Conservation (phyloP, 2,888 invertebrate genomes). For the Platycheirus rosarum region DNA sequence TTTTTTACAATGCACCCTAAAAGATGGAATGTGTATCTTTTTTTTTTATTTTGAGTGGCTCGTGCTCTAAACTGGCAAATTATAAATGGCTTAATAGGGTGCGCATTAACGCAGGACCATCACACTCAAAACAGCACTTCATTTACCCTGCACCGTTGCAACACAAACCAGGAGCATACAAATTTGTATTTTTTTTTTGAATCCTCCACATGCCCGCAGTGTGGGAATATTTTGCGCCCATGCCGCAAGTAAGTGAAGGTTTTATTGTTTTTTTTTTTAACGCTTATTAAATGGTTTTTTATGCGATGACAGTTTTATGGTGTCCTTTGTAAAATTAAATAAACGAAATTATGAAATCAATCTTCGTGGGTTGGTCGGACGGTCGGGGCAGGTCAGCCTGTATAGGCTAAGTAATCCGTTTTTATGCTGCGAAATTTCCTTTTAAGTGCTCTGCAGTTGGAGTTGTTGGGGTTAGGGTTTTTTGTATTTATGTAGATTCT, state of each 20-base stretch:
- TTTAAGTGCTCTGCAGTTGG: slow-evolving; percentile 12
- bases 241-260: slow-evolving; percentile 10
- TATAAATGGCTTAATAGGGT: slow-evolving; percentile 72
- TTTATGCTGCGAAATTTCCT: neutral
- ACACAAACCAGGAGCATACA: slow-evolving; percentile 30
- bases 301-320: slow-evolving; percentile 69
- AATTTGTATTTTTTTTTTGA: slow-evolving; percentile 19
- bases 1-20: slow-evolving; percentile 1
- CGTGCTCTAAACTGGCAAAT: slow-evolving; percentile 71
- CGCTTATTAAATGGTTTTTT: slow-evolving; percentile 70
- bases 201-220: slow-evolving; percentile 11
- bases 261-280: slow-evolving; percentile 48
- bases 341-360: slow-evolving; percentile 42
- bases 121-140: slow-evolving; percentile 53
- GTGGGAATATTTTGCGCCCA: slow-evolving; percentile 34
- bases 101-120: slow-evolving; percentile 70
- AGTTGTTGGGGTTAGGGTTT: slow-evolving; percentile 31
- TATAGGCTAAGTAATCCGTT: neutral
- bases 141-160: slow-evolving; percentile 1
- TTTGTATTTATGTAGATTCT: slow-evolving; percentile 31
- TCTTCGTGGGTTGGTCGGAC: slow-evolving; percentile 18
- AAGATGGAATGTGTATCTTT: neutral
- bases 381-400: neutral
- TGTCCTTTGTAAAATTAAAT: slow-evolving; percentile 46
- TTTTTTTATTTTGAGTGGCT: slow-evolving; percentile 45